These are phyloP conservation scores for Anadara kagoshimensis DNA, from an alignment of 1,140 invertebrate species.

Conservation along the genomic window DNA sequence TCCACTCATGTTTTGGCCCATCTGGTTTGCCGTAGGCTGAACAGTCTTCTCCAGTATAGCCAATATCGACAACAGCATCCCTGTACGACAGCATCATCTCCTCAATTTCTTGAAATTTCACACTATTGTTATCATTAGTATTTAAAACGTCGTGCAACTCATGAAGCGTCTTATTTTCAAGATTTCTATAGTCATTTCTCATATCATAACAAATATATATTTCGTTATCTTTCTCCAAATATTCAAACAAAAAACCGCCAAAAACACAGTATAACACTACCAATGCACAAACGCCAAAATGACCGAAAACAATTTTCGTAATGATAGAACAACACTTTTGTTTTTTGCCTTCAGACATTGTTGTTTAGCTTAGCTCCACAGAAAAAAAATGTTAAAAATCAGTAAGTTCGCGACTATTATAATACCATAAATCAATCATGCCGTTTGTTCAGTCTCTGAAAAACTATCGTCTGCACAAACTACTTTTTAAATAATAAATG, in stretches of 20 bases:
- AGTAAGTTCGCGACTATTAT: no score
- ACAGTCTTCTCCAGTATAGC: slow-evolving; percentile 65
- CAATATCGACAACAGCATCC: slow-evolving; percentile 63
- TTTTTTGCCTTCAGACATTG: no score
- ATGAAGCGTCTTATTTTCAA: slow-evolving; percentile 61
- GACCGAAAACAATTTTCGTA: slow-evolving; percentile 92
- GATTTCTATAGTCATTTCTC: slow-evolving; percentile 53
- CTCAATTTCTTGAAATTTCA: slow-evolving; percentile 46
- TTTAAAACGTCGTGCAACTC: slow-evolving; percentile 32
- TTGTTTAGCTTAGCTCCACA: no score
- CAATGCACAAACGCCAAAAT: slow-evolving; percentile 92
- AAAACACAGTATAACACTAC: slow-evolving; percentile 95
- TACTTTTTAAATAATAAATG: no score
- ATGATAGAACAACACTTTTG: no score
- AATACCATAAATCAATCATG: no score
- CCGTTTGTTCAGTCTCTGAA: no score
- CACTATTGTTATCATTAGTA: background rate
- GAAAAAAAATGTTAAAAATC: no score
- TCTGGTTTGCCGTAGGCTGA: slow-evolving; percentile 53
- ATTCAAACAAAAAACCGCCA: slow-evolving; percentile 94
- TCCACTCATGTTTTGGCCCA: slow-evolving; percentile 67
- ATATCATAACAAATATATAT: slow-evolving; percentile 62
- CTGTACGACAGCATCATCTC: slow-evolving; percentile 66
- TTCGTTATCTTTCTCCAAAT: slow-evolving; percentile 86
- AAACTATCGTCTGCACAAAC: no score